Evolutionary conservation across 2,113 vertebrate species (phyloP), one percentile per base, ranked within the genome.

Genomic region (Suricata suricatta): DNA sequence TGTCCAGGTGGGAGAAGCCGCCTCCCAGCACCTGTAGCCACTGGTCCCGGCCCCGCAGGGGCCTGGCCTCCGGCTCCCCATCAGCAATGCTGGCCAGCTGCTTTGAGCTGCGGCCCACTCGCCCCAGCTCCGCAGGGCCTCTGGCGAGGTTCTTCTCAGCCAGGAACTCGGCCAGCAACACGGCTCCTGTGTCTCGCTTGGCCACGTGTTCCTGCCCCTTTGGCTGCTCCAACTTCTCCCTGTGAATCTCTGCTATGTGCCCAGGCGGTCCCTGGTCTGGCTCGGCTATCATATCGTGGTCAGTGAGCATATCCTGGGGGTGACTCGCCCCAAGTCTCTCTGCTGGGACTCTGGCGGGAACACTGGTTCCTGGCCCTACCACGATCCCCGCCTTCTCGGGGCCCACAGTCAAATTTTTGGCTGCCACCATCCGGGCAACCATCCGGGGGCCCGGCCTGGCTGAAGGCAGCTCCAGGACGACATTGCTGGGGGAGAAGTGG

Each of bases 1-100:
- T 71, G 96, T 99, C 99, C 98, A 99, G 90, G 91, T 98, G 98
- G 88, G 99, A 99, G 97, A 99, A 99, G 31, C 99, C 99, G 23
- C 99, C 98, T 12, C 98, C 99, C 0, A 99, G 98, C 95, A 99
- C 84, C 54, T 98, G 99, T 82, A 99, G 98, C 99, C 99, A 99
- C 71, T 95, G 99, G 54, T 98, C 98, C 15, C 6, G 92, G 72
- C 90, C 98, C 52, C 10, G 90, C 71, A 64, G 1, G 0, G 93
- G 38, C 1, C 38, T 41, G 33, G 38, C 68, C 0, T 4, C 38
- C 4, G 95, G 97, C 1, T 84, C 95, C 81, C 97, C 95, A 12
- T 97, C 95, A 1, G 74, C 66, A 54, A 97, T 16, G 0, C 79
- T 33, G 6, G 71, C 83, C 81, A 98, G 82, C 90, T 98, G 97